Percentiles rank a stretch among this genome's conserved stretches.
These are phyloP conservation scores for Noturus placidus DNA, from an alignment of 2,113 vertebrate species.

Conservation along the genomic window DNA sequence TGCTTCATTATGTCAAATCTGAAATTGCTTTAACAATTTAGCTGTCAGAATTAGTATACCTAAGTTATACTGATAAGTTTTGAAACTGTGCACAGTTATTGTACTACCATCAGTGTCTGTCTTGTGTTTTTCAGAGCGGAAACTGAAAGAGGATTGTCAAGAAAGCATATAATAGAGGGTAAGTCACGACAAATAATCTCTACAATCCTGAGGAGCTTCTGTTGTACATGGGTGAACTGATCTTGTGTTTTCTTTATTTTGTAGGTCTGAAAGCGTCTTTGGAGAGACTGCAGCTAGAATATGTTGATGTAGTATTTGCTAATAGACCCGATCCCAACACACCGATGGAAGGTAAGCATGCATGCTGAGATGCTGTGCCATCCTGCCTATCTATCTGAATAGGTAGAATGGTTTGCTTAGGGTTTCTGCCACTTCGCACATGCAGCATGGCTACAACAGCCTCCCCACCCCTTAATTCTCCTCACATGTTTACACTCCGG, in stretches of 20 bases:
- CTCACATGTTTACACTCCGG: background rate
- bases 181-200: conserved; percentile 26
- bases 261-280: conserved; percentile 86
- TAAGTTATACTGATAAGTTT: background rate
- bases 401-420: conserved; percentile 27
- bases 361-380: background rate
- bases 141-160: conserved; percentile 87
- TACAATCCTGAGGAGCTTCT: background rate
- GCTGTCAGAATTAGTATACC: background rate
- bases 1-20: no score
- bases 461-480: background rate
- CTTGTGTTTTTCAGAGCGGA: conserved; percentile 81
- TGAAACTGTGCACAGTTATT: background rate
- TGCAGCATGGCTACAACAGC: conserved; percentile 21
- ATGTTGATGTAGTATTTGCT: conserved; percentile 90
- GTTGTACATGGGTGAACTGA: background rate
- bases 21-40: no score
- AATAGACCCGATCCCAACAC: conserved; percentile 92
- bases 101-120: background rate
- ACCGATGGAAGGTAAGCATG: conserved; percentile 87
- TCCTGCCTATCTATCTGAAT: background rate
- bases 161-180: conserved; percentile 97
- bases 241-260: background rate
- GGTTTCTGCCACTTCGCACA: background rate
- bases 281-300: conserved; percentile 87